phyloP scores from a whole-genome alignment of 2,888 invertebrate genomes.

The Actias luna region DNA sequence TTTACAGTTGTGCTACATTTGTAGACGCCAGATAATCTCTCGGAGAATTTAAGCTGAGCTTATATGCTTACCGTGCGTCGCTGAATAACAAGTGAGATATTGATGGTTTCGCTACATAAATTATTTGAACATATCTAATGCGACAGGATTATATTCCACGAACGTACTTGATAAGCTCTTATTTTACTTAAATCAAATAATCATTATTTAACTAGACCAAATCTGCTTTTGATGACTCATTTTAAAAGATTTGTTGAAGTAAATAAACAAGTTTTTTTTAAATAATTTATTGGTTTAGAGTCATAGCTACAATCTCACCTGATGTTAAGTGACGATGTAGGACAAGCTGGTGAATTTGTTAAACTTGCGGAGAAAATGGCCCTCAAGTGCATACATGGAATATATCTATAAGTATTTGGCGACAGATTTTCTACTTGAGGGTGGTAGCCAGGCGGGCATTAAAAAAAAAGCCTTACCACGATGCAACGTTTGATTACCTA shows the following conservation, averaged over 20 bases:
- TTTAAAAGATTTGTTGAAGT: no score
- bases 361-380: no score
- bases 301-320: no score
- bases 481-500: background rate
- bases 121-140: background rate
- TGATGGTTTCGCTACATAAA: slow-evolving; percentile 21
- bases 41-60: slow-evolving; percentile 3
- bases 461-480: no score
- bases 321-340: no score
- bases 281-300: no score
- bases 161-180: background rate
- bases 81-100: slow-evolving; percentile 21
- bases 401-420: no score
- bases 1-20: background rate
- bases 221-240: background rate
- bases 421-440: no score
- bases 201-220: background rate
- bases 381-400: no score
- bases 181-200: background rate
- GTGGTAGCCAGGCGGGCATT: no score
- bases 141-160: background rate
- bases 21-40: background rate
- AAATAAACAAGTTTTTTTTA: no score
- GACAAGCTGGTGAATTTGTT: no score
- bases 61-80: background rate